phyloP scores from a whole-genome alignment of 2,888 invertebrate species.

The Lochmaea crataegi region DNA sequence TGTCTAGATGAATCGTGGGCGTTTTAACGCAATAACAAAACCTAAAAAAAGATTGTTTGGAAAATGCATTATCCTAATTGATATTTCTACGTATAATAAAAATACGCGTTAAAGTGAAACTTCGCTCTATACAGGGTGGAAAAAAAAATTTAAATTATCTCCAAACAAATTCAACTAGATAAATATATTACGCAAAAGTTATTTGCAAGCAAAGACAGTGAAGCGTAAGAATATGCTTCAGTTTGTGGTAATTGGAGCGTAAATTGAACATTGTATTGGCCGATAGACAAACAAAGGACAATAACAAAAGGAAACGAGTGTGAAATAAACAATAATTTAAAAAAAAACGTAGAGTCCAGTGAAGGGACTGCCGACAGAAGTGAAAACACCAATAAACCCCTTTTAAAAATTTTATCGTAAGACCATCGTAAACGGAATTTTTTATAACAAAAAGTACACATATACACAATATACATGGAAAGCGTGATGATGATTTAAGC shows the following conservation, averaged over 20 bases:
- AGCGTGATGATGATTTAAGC: no score
- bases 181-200: not conserved
- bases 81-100: not conserved
- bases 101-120: not conserved
- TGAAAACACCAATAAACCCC: no score
- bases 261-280: not conserved
- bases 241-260: conserved; percentile 10
- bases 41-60: conserved; percentile 10
- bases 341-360: no score
- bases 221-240: conserved; percentile 4
- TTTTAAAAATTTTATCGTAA: no score
- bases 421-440: no score
- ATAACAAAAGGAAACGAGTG: not conserved
- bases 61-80: conserved; percentile 9
- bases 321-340: no score
- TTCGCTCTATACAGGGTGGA: no score
- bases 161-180: no score
- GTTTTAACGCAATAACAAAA: conserved; percentile 1
- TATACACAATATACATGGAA: no score
- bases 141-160: not conserved
- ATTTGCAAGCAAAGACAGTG: not conserved
- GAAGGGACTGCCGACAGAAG: no score
- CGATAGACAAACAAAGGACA: no score
- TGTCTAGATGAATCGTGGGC: not conserved
- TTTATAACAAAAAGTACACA: no score